Evolutionary conservation across 2,888 invertebrate genomes (phyloP).

Genomic region (Zootermopsis nevadensis): DNA sequence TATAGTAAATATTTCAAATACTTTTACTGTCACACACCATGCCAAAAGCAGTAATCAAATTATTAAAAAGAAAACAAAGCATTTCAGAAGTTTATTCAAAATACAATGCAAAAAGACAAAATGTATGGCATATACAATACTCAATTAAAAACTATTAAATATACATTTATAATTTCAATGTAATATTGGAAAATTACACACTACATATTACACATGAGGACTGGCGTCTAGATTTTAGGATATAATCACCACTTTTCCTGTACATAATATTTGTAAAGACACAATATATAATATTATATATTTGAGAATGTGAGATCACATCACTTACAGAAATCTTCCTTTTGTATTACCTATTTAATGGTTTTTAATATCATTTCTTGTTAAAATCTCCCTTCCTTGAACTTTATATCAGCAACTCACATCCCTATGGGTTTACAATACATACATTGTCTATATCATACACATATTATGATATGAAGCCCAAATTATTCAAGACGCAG

Average conservation of each 20-base stretch:
- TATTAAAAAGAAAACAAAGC: constrained; percentile 47
- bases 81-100: constrained; percentile 54
- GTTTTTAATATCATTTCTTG: constrained; percentile 29
- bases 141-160: constrained; percentile 50
- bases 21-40: no score
- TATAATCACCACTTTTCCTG: constrained; percentile 26
- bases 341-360: constrained; percentile 16
- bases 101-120: constrained; percentile 55
- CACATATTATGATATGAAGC: constrained; percentile 31
- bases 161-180: constrained; percentile 40
- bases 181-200: constrained; percentile 40
- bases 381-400: constrained; percentile 21
- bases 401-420: constrained; percentile 20
- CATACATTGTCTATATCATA: constrained; percentile 36
- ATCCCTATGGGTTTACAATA: constrained; percentile 37
- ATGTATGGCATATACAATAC: constrained; percentile 50
- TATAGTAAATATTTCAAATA: no score
- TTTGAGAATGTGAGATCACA: constrained; percentile 45
- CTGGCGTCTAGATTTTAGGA: constrained; percentile 32
- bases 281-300: constrained; percentile 31
- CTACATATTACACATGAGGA: constrained; percentile 36
- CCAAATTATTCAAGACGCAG: constrained; percentile 35
- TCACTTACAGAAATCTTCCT: constrained; percentile 31
- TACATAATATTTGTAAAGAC: constrained; percentile 38
- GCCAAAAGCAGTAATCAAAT: neutral